Evolutionary conservation across 1,140 invertebrate genomes (phyloP).

Genomic region (Tenebrio molitor): DNA sequence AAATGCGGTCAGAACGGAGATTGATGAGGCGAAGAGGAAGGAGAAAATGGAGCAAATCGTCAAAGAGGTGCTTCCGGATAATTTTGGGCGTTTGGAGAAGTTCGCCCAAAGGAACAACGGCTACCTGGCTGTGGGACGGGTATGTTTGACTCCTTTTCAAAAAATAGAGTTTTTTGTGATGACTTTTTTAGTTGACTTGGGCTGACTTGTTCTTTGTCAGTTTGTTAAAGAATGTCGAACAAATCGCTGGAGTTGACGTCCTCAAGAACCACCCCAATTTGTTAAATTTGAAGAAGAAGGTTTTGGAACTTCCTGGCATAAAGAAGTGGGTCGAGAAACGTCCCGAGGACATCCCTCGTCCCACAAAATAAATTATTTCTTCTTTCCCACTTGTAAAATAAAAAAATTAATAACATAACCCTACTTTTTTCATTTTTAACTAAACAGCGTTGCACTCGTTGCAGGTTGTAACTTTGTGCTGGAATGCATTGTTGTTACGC

Average conservation of each 20-base stretch:
- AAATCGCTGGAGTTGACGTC: not conserved
- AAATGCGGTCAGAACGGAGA: not conserved
- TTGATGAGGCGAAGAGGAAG: not conserved
- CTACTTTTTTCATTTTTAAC: too few relatives aligned
- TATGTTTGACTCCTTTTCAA: conserved; percentile 55
- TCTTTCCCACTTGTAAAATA: too few relatives aligned
- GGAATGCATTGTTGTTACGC: too few relatives aligned
- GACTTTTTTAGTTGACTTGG: conserved; percentile 75
- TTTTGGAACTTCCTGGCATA: conserved; percentile 9
- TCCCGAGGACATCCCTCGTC: too few relatives aligned
- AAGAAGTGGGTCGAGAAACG: not conserved
- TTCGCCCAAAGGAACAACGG: conserved; percentile 70
- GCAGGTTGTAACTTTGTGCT: too few relatives aligned
- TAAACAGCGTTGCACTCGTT: too few relatives aligned
- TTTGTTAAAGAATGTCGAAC: not conserved
- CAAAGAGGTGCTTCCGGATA: conserved; percentile 70
- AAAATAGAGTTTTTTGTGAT: conserved; percentile 32
- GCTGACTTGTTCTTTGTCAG: conserved; percentile 74
- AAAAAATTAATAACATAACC: too few relatives aligned
- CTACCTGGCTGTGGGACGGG: conserved; percentile 70
- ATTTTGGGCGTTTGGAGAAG: conserved; percentile 70
- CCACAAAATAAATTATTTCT: too few relatives aligned
- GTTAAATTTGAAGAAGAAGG: not conserved
- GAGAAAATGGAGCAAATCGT: conserved; percentile 55
- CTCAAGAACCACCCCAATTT: not conserved